phyloP scores from a whole-genome alignment of 2,797 vertebrate species.

The Anguilla obscura region DNA sequence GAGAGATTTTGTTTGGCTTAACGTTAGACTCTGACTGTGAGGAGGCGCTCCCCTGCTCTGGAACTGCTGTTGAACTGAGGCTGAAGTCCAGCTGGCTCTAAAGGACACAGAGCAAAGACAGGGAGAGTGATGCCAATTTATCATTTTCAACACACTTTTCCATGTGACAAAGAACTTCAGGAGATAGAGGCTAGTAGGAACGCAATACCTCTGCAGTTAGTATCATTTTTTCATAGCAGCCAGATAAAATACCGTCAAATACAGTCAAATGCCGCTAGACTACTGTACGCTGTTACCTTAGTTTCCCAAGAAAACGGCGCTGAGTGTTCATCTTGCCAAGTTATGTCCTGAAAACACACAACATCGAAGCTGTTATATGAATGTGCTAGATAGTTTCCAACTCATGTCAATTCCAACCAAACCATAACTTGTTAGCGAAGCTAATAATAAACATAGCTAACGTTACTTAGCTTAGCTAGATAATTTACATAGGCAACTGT shows the following conservation, averaged over 20 bases:
- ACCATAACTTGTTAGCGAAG: background rate
- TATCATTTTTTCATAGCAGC: background rate
- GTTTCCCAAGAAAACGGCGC: constrained; percentile 99
- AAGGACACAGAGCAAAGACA: constrained; percentile 32
- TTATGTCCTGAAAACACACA: constrained; percentile 84
- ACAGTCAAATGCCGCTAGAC: background rate
- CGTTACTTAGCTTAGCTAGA: background rate
- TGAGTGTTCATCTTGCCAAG: constrained; percentile 98
- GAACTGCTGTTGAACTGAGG: constrained; percentile 70
- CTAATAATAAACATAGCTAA: background rate
- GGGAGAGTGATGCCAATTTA: constrained; percentile 24
- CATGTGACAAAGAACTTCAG: background rate
- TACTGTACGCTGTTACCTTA: constrained; percentile 73
- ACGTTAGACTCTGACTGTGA: constrained; percentile 64
- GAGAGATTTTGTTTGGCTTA: constrained; percentile 66
- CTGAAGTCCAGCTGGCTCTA: constrained; percentile 97
- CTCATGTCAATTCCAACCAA: background rate
- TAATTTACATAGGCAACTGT: background rate
- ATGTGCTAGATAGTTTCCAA: background rate
- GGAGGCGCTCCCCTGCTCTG: constrained; percentile 66
- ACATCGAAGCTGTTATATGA: background rate
- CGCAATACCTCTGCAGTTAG: background rate
- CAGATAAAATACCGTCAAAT: background rate
- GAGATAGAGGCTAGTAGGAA: background rate
- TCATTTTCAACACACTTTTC: background rate